A percentile compares a stretch with the other conserved stretches of the same genome.
These are phyloP conservation scores for Magallana nippona DNA, from an alignment of 2,888 invertebrate genomes.

Conservation along the genomic window DNA sequence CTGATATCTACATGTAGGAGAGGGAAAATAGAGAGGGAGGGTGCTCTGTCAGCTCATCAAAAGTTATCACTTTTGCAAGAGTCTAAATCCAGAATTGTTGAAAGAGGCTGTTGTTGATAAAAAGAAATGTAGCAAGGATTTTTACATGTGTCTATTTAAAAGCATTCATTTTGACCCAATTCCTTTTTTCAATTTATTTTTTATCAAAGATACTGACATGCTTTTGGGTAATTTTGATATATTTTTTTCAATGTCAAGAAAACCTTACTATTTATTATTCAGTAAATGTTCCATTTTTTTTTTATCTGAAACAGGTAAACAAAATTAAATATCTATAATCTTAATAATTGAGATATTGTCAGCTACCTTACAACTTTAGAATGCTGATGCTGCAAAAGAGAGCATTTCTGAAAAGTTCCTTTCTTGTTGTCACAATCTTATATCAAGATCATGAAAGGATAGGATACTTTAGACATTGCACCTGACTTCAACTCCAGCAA, in stretches of 20 bases:
- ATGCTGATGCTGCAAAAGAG: background rate
- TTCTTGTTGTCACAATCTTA: background rate
- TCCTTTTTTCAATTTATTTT: background rate
- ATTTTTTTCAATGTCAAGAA: too few species aligned
- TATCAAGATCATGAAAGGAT: background rate
- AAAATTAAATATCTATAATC: too few species aligned
- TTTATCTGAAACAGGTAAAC: too few species aligned
- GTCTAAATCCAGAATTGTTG: slow-evolving; percentile 13
- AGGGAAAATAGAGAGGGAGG: background rate
- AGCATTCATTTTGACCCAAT: background rate
- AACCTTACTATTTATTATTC: too few species aligned
- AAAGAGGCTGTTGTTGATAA: slow-evolving; percentile 4
- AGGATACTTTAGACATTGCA: background rate
- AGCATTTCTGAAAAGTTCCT: too few species aligned
- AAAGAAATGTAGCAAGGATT: background rate
- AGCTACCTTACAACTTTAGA: background rate
- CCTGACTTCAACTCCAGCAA: slow-evolving; percentile 6
- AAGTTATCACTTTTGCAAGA: slow-evolving; percentile 24
- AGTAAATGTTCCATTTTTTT: too few species aligned
- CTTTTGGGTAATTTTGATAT: too few species aligned
- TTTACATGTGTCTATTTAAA: background rate
- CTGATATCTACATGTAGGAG: background rate
- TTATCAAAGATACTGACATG: background rate
- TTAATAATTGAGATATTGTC: too few species aligned
- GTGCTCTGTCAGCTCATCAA: slow-evolving; percentile 3